Evolutionary conservation across 53 echinoderm and acorn worm genomes (phyloP).

Genomic region (Paracentrotus lividus): DNA sequence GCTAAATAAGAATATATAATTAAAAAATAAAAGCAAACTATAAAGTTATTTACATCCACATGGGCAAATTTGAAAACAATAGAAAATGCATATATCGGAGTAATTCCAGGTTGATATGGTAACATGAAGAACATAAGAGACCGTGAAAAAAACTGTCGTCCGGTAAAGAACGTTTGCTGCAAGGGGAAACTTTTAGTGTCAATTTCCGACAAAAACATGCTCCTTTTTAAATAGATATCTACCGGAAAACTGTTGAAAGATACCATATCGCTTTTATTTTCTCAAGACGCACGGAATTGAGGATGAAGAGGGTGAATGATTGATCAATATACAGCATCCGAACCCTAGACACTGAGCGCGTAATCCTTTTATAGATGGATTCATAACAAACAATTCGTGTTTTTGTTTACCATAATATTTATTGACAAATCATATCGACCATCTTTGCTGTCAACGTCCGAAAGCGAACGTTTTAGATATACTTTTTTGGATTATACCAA

Average conservation of each 20-base stretch:
- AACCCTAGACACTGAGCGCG: background rate
- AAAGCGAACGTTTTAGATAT: background rate
- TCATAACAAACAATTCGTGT: background rate
- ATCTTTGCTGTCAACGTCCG: no score
- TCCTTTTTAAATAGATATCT: background rate
- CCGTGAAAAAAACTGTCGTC: background rate
- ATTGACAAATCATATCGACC: no score
- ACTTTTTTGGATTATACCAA: background rate
- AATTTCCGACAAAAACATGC: background rate
- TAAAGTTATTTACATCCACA: background rate
- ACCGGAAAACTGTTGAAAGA: background rate
- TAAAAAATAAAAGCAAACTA: background rate
- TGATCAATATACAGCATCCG: background rate
- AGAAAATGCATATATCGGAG: background rate
- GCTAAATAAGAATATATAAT: no score
- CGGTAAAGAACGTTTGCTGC: background rate
- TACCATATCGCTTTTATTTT: background rate
- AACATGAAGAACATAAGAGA: background rate
- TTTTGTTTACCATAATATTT: background rate
- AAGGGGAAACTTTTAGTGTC: background rate
- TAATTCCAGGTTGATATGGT: background rate
- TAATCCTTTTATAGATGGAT: background rate
- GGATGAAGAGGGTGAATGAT: background rate
- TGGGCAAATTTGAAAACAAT: constrained; percentile 10
- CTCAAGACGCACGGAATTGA: background rate